Percentiles rank a stretch among this genome's conserved stretches.
phyloP scores from a whole-genome alignment of 2,888 invertebrate species.

The Carpatolechia fugitivella region DNA sequence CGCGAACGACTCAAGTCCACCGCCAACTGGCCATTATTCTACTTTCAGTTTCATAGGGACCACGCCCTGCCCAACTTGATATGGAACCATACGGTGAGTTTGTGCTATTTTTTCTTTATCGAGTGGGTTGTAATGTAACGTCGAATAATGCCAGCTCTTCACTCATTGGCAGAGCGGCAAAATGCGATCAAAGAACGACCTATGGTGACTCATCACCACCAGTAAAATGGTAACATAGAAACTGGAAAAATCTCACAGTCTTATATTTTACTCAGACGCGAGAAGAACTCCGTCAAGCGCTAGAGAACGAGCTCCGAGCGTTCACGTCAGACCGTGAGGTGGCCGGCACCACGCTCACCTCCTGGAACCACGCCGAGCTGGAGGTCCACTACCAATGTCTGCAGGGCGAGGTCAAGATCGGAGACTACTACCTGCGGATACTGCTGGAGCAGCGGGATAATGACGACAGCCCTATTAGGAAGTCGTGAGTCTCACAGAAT shows the following conservation, averaged over 20 bases:
- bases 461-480: conserved; percentile 91
- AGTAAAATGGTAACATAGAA: too few relatives aligned
- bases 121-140: too few relatives aligned
- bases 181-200: too few relatives aligned
- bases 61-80: conserved; percentile 97
- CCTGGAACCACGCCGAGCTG: conserved; percentile 99
- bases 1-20: conserved; percentile 92
- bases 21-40: conserved; percentile 96
- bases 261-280: conserved; percentile 84
- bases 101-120: too few relatives aligned
- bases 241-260: too few relatives aligned
- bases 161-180: too few relatives aligned
- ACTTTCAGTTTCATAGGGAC: conserved; percentile 95
- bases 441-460: conserved; percentile 94
- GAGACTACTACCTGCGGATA: conserved; percentile 97
- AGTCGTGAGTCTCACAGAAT: conserved; percentile 84
- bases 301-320: conserved; percentile 95
- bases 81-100: conserved; percentile 96
- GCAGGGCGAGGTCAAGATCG: conserved; percentile 97
- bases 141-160: too few relatives aligned
- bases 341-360: conserved; percentile 88
- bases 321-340: conserved; percentile 95
- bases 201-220: too few relatives aligned
- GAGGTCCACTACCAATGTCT: conserved; percentile 96
- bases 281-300: conserved; percentile 93